A percentile compares a stretch with the other conserved stretches of the same genome.
phyloP scores from a whole-genome alignment of 2,888 invertebrate species.

The Chydorus sphaericus region DNA sequence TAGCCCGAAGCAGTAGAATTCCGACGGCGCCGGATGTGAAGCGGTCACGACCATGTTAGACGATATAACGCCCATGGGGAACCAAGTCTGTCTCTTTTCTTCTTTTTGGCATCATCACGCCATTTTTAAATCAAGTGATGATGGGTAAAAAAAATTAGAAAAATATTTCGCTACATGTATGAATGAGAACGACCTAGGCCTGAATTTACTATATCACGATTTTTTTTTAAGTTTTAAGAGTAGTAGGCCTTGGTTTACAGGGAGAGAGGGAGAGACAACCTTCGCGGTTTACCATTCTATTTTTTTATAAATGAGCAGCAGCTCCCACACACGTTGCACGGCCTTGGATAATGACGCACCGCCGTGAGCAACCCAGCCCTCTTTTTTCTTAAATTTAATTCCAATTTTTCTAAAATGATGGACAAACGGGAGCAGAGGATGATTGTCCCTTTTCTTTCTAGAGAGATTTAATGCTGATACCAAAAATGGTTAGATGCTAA shows the following conservation, averaged over 20 bases:
- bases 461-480: too few species aligned
- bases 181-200: slow-evolving; percentile 2
- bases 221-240: background rate
- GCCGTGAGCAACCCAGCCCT: too few species aligned
- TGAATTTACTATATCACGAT: background rate
- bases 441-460: background rate
- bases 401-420: too few species aligned
- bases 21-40: slow-evolving; percentile 1
- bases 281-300: slow-evolving; percentile 3
- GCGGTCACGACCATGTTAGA: background rate
- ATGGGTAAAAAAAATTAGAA: too few species aligned
- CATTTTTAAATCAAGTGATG: too few species aligned
- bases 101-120: too few species aligned
- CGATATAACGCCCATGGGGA: background rate
- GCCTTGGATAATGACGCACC: slow-evolving; percentile 4
- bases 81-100: background rate
- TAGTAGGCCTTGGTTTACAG: too few species aligned
- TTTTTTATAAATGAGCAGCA: background rate
- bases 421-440: background rate
- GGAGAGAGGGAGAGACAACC: too few species aligned
- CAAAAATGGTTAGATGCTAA: too few species aligned
- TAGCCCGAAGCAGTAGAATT: too few species aligned
- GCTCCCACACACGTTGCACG: background rate
- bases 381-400: too few species aligned
- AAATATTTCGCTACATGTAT: slow-evolving; percentile 3